Evolutionary conservation across 1,140 invertebrate genomes (phyloP), one percentile per base, ranked within the genome.

Genomic region (Ceratoteleas bidentatus): DNA sequence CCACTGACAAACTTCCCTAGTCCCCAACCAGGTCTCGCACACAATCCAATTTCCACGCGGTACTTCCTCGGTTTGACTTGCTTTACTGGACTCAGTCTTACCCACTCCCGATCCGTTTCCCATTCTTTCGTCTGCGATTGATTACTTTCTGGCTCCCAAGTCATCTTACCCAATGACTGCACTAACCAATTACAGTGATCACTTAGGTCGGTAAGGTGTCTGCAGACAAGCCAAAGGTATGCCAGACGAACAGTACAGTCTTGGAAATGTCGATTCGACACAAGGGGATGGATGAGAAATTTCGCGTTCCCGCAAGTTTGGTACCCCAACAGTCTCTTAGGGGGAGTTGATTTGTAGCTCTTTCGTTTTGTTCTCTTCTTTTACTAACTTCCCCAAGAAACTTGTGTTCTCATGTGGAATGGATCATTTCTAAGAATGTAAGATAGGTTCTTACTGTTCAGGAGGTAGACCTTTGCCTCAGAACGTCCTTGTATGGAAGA

Each of bases 161-260:
- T 86, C 87, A 87, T 85, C 87, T 88, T 89, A 88, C 88, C 88
- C 85, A 86, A 87, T 89, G 88, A 87, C 86, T 86, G 50, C 60
- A 16, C 54, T 81, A 65, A 49, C 70, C 69, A 75, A 58, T 50
- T 52, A 24, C 24, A 50, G 40, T 36, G 13, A 79, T 77, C 72
- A 66, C 47, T 82, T 76, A 84, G 65, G 52, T n/a, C 76, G 75
- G 58, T 68, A 84, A 84, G 49, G 65, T 14, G 64, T 78, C 79
- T 52, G 62, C 60, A 36, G 11, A 2, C 8, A 24, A 34, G 9
- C 62, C 16, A 43, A 43, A 43, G 40, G 6, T 43, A 43, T 6
- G 0, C 8, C 40, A 2, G 40, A 10, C 40, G 40, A 43, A 43
- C 40, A 43, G 40, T 43, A 43, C n/a, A 4, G 24, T 4, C 24